Evolutionary conservation across 2,113 vertebrate genomes (phyloP), one percentile per base, ranked within the genome.

Genomic region (Deroptyus accipitrinus): DNA sequence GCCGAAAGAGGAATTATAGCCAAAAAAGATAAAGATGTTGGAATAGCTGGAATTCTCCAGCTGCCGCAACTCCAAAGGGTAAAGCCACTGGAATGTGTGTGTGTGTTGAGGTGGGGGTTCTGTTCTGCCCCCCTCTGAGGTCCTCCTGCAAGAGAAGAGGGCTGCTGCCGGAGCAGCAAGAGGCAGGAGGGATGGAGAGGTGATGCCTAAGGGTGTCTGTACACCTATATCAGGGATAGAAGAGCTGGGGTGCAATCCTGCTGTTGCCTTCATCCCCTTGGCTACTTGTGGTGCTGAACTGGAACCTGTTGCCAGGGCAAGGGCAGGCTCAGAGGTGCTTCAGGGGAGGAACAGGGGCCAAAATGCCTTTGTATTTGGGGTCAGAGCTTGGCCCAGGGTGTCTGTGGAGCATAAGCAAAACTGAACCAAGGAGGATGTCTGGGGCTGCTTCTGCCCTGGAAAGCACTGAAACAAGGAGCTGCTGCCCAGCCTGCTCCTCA

Each of bases 31-130:
- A 97, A 96, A 96, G 96, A 83, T 94, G 92, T 66, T 90, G 94
- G 69, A 97, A 96, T 96, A 96, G 92, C 84, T 97, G 95, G 96
- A 96, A 97, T 97, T 97, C 94, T 97, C 86, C 94, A 97, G 97
- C 92, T 91, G 2, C 86, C 59, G 42, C 0, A 95, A 91, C 95
- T 97, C 97, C 82, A 12, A 81, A 78, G 90, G 86, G 92, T 84
- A 97, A 96, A 93, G 93, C 95, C 30, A 4, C 61, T 94, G 96
- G 96, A 96, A 97, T 96, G 96, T 6, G 24, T n/a, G 54, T 51
- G 86, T 62, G 80, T 35, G 54, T 13, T 2, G 48, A 10, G 79
- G 33, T 2, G 59, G 30, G 42, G n/a, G 41, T 5, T 78, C 64
- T 75, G 54, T 73, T 76, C 62, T 31, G 42, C 10, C 7, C 25